Evolutionary conservation across 2,888 invertebrate genomes (phyloP).

Genomic region (Abscondita cerata): DNA sequence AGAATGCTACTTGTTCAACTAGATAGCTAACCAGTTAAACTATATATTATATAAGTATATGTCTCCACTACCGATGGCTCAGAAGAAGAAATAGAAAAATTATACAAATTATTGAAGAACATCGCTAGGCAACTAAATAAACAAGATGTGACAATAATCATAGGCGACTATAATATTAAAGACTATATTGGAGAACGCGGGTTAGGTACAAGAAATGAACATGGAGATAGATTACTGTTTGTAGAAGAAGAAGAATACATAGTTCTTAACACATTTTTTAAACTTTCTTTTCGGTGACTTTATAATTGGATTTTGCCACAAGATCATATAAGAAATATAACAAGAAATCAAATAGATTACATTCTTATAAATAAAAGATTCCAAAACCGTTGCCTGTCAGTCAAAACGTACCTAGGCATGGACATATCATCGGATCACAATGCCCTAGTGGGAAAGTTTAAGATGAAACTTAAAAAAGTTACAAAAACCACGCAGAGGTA

Average conservation of each 20-base stretch:
- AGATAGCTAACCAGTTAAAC: too few relatives aligned
- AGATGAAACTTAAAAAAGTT: too few relatives aligned
- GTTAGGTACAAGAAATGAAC: slow-evolving; percentile 9
- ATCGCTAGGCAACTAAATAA: background rate
- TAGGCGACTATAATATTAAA: background rate
- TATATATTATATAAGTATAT: too few relatives aligned
- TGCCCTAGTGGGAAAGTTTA: background rate
- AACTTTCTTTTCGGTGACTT: background rate
- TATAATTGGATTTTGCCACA: slow-evolving; percentile 8
- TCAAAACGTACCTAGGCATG: slow-evolving; percentile 5
- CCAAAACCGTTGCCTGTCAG: slow-evolving; percentile 3
- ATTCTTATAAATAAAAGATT: slow-evolving; percentile 3
- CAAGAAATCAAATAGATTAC: slow-evolving; percentile 4
- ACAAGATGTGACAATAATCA: background rate
- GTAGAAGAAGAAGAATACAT: slow-evolving; percentile 6
- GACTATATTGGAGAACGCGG: slow-evolving; percentile 4
- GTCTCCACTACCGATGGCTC: background rate
- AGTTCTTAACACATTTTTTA: slow-evolving; percentile 12
- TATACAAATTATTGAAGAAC: background rate
- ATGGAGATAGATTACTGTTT: background rate
- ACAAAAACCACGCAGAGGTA: too few relatives aligned
- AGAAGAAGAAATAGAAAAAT: background rate
- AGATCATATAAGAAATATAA: slow-evolving; percentile 11
- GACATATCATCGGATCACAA: slow-evolving; percentile 8
- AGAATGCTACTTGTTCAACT: too few relatives aligned